A percentile compares a stretch with the other conserved stretches of the same genome.
These are phyloP conservation scores for Ascaphus truei DNA, from an alignment of 2,113 vertebrate species.

Conservation along the genomic window DNA sequence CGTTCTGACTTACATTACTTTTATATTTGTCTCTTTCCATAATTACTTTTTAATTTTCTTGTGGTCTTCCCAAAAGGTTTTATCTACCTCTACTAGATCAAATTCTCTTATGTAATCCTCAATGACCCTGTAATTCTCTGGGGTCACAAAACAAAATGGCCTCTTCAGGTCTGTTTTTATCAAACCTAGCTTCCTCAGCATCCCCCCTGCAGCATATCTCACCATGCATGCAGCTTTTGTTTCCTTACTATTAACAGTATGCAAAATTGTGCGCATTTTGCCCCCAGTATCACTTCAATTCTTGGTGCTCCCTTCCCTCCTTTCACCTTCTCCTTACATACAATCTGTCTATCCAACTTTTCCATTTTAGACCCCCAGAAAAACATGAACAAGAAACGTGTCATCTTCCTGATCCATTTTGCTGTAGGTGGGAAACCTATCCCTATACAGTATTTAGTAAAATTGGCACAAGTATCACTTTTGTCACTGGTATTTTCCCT, in stretches of 20 bases:
- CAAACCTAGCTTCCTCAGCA: neutral
- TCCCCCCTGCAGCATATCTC: neutral
- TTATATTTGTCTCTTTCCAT: neutral
- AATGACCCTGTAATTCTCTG: neutral
- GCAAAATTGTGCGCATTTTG: no score
- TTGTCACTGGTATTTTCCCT: neutral
- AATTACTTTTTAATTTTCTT: neutral
- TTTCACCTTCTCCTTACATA: no score
- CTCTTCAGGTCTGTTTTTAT: neutral
- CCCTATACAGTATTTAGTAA: neutral
- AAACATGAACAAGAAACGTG: neutral
- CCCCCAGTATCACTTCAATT: no score
- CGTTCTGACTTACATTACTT: neutral
- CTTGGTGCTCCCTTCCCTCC: no score
- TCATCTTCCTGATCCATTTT: neutral
- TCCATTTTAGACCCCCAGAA: neutral
- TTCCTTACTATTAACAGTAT: no score
- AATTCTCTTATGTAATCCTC: neutral
- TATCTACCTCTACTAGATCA: neutral
- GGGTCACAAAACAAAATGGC: neutral
- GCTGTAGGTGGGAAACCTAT: neutral
- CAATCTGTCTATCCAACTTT: neutral
- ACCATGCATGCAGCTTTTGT: no score
- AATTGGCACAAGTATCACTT: neutral
- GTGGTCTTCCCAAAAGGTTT: neutral